These are phyloP conservation scores for Anastatus disparis DNA, from an alignment of 1,140 invertebrate genomes.

Conservation along the genomic window DNA sequence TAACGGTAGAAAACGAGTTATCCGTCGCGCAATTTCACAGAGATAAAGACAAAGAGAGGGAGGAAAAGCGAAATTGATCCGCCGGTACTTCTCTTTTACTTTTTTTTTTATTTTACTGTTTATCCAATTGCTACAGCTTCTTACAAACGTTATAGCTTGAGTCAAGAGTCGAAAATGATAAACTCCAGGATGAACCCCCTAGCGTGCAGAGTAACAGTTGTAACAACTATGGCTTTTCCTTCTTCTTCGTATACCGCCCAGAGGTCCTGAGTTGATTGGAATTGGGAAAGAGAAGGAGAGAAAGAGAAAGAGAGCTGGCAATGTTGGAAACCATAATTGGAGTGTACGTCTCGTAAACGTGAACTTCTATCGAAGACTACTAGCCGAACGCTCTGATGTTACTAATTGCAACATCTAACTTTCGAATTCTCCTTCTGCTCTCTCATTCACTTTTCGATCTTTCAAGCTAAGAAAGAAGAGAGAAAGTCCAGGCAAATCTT, in stretches of 20 bases:
- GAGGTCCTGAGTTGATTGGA: slow-evolving; percentile 45
- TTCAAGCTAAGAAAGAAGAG: too few relatives aligned
- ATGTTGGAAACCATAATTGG: slow-evolving; percentile 48
- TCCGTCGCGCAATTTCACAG: slow-evolving; percentile 20
- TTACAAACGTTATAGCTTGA: too few relatives aligned
- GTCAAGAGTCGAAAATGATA: slow-evolving; percentile 40
- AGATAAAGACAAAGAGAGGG: slow-evolving; percentile 14
- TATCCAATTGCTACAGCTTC: too few relatives aligned
- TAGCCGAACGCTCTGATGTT: slow-evolving; percentile 16
- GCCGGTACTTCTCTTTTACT: slow-evolving; percentile 7
- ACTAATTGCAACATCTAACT: slow-evolving; percentile 49
- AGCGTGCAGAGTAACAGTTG: not conserved
- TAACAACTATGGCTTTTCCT: slow-evolving; percentile 1
- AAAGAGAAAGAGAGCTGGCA: slow-evolving; percentile 37
- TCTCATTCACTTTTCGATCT: too few relatives aligned
- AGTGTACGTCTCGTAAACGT: slow-evolving; percentile 44
- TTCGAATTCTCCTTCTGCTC: slow-evolving; percentile 48
- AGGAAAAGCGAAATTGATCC: slow-evolving; percentile 38
- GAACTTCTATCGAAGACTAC: slow-evolving; percentile 37
- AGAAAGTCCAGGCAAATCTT: too few relatives aligned
- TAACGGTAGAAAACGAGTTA: not conserved
- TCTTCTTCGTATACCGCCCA: too few relatives aligned
- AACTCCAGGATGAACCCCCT: slow-evolving; percentile 32
- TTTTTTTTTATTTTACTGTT: too few relatives aligned
- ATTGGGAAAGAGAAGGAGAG: too few relatives aligned